Conservation (phyloP, 1,140 invertebrate genomes). For the Meloidogyne hapla region DNA sequence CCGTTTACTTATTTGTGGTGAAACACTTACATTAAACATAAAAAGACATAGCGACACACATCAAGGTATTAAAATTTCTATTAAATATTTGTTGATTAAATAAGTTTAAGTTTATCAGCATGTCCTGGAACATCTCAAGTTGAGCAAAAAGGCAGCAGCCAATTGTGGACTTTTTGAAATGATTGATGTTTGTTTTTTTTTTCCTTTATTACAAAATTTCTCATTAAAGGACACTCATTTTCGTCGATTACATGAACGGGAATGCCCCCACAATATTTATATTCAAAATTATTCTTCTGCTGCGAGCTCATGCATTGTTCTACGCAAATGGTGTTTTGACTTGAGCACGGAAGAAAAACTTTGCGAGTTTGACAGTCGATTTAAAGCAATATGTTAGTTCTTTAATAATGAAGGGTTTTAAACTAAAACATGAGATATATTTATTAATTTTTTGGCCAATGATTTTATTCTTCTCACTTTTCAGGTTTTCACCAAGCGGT, state of each 20-base stretch:
- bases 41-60: conserved; percentile 84
- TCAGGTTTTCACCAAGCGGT: conserved; percentile 56
- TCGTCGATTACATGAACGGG: conserved; percentile 84
- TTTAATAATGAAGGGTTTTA: too few species aligned
- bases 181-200: conserved; percentile 74
- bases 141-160: conserved; percentile 75
- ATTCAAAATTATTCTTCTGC: conserved; percentile 99
- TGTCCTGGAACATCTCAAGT: conserved; percentile 73
- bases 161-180: conserved; percentile 98
- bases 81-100: too few species aligned
- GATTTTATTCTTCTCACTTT: neutral
- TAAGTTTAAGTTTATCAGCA: conserved; percentile 81
- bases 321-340: conserved; percentile 91
- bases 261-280: conserved; percentile 94
- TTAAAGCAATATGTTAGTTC: conserved; percentile 49
- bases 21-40: conserved; percentile 86
- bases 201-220: conserved; percentile 70
- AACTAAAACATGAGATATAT: too few species aligned
- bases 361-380: conserved; percentile 45
- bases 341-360: conserved; percentile 44
- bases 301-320: conserved; percentile 86
- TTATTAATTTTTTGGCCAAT: neutral
- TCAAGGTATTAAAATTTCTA: too few species aligned
- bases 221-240: conserved; percentile 76
- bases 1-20: conserved; percentile 79